These are phyloP conservation scores for Phengaris arion DNA, from an alignment of 2,888 invertebrate species.

Conservation along the genomic window DNA sequence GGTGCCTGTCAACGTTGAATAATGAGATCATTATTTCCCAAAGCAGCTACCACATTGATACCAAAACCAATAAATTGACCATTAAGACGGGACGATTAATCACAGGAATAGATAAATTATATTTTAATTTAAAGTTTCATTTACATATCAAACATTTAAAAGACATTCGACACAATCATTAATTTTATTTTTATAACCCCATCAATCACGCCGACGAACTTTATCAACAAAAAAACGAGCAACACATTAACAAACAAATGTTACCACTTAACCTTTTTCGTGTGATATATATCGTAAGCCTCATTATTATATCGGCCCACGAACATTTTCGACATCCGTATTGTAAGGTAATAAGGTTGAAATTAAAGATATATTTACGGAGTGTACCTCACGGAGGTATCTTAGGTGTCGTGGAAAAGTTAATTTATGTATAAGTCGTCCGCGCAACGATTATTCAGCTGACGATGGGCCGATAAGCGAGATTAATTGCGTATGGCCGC, in stretches of 20 bases:
- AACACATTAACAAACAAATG: constrained; percentile 78
- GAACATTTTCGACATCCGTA: constrained; percentile 31
- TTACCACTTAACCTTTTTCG: constrained; percentile 78
- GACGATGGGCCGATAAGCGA: constrained; percentile 71
- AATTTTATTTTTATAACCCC: constrained; percentile 39
- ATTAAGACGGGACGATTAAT: constrained; percentile 20
- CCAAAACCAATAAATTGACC: constrained; percentile 14
- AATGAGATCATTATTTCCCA: constrained; percentile 2
- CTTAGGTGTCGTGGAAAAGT: constrained; percentile 76
- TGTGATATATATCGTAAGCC: constrained; percentile 72
- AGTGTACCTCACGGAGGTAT: constrained; percentile 66
- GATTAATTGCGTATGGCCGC: constrained; percentile 66
- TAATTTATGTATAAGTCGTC: constrained; percentile 79
- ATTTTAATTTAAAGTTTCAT: constrained; percentile 25
- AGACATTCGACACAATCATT: constrained; percentile 36
- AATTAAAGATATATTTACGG: constrained; percentile 44
- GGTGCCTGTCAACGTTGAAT: background rate
- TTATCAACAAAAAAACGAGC: constrained; percentile 64
- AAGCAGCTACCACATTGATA: constrained; percentile 5
- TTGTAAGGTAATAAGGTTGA: constrained; percentile 40
- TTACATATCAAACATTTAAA: constrained; percentile 32
- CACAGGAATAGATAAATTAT: constrained; percentile 23
- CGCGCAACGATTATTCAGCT: constrained; percentile 71
- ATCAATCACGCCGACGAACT: constrained; percentile 66
- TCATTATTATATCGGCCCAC: constrained; percentile 61